Conservation (phyloP, 2,797 vertebrate genomes). For the Bufotes viridis region DNA sequence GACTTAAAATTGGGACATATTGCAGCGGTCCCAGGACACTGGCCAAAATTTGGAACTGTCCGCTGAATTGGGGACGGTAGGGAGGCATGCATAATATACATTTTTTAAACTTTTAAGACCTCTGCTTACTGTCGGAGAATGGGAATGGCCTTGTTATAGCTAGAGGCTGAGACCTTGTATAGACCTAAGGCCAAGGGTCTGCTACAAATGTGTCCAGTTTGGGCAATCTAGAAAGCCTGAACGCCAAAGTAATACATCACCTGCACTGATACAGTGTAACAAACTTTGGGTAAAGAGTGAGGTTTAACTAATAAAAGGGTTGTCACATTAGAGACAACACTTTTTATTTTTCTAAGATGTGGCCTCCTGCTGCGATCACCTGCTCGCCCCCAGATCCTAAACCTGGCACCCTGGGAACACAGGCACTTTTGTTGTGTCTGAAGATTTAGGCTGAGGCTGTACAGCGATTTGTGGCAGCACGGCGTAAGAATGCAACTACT, state of each 20-base stretch:
- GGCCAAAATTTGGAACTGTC: constrained; percentile 33
- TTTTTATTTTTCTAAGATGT: no score
- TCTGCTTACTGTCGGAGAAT: not conserved
- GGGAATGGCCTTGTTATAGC: not conserved
- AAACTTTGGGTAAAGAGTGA: not conserved
- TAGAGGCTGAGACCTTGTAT: not conserved
- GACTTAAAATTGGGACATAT: not conserved
- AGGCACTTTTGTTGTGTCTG: no score
- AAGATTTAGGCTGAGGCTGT: no score
- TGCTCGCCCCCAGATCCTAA: no score
- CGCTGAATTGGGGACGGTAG: no score
- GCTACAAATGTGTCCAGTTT: not conserved
- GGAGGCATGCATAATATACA: no score
- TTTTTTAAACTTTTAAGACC: not conserved
- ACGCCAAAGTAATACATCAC: not conserved
- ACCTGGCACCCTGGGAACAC: no score
- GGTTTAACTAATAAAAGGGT: not conserved
- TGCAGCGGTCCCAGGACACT: not conserved
- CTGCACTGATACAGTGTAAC: not conserved
- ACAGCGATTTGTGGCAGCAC: no score
- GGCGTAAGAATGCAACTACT: no score
- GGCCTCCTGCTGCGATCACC: no score
- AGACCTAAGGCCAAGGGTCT: not conserved
- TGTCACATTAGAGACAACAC: no score
- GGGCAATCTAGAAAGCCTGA: not conserved